These are phyloP conservation scores for Psilopogon haemacephalus DNA, from an alignment of 2,113 vertebrate genomes.

Conservation along the genomic window DNA sequence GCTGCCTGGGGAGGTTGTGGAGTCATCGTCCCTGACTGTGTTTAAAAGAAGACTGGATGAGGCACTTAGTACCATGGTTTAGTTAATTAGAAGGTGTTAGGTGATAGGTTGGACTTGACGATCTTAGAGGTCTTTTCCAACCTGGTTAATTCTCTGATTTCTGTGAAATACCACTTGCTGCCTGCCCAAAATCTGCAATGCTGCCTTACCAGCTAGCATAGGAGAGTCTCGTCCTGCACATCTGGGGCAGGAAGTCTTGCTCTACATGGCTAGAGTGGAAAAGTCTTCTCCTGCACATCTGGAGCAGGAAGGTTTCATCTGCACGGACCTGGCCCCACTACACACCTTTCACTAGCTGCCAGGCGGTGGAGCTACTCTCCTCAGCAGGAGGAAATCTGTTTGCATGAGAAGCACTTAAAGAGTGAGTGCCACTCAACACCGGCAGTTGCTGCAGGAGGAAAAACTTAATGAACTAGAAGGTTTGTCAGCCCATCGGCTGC, in stretches of 20 bases:
- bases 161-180: slow-evolving; percentile 16
- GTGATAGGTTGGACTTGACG: too few species aligned
- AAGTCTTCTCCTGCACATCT: background rate
- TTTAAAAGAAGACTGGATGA: too few species aligned
- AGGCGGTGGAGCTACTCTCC: background rate
- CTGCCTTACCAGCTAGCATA: accelerated
- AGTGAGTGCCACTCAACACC: background rate
- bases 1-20: too few species aligned
- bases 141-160: too few species aligned
- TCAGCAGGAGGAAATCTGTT: background rate
- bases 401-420: background rate
- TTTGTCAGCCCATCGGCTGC: background rate
- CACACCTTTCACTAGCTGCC: background rate
- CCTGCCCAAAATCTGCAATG: accelerated
- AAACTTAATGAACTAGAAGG: background rate
- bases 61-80: too few species aligned
- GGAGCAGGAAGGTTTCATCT: background rate
- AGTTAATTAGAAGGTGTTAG: too few species aligned
- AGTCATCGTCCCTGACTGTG: too few species aligned
- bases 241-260: background rate
- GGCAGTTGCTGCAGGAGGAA: background rate
- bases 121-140: too few species aligned
- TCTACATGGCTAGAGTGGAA: accelerated
- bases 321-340: accelerated
- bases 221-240: background rate